These are phyloP conservation scores for Eudemis profundana DNA, from an alignment of 2,888 invertebrate genomes.

Conservation along the genomic window DNA sequence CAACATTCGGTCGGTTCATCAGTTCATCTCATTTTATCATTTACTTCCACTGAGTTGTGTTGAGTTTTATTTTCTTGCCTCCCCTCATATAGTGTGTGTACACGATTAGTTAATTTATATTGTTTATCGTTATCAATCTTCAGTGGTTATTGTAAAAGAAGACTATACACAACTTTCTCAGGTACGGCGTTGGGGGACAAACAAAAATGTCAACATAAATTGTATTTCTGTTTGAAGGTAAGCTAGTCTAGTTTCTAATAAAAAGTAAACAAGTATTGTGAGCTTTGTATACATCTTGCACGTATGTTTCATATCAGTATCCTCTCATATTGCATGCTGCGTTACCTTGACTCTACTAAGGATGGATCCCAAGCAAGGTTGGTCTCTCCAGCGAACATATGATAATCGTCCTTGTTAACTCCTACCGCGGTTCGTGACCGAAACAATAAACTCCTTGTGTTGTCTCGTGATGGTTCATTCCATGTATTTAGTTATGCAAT, in stretches of 20 bases:
- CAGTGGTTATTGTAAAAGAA: slow-evolving; percentile 9
- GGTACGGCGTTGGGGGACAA: not conserved
- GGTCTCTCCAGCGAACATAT: slow-evolving; percentile 64
- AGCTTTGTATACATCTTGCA: slow-evolving; percentile 60
- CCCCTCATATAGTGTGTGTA: not conserved
- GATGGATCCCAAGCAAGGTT: slow-evolving; percentile 84
- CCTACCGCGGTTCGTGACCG: slow-evolving; percentile 31
- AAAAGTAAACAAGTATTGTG: slow-evolving; percentile 46
- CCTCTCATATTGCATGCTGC: slow-evolving; percentile 84
- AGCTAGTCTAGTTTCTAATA: slow-evolving; percentile 32
- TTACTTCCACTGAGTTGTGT: not conserved
- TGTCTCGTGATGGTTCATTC: slow-evolving; percentile 37
- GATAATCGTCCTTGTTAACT: slow-evolving; percentile 44
- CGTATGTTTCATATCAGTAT: slow-evolving; percentile 58
- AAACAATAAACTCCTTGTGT: slow-evolving; percentile 39
- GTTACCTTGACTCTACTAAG: slow-evolving; percentile 66
- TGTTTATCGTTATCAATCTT: slow-evolving; percentile 4
- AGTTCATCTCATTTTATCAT: not conserved
- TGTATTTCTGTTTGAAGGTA: slow-evolving; percentile 31
- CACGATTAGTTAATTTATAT: slow-evolving; percentile 4
- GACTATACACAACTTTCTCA: not conserved
- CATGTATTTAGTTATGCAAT: slow-evolving; percentile 39
- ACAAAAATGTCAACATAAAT: slow-evolving; percentile 21
- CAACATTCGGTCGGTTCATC: too few relatives aligned
- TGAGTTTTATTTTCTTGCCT: not conserved